Base-by-base conservation (phyloP, 2,888 invertebrate species). In the Girardia tigrina region DNA sequence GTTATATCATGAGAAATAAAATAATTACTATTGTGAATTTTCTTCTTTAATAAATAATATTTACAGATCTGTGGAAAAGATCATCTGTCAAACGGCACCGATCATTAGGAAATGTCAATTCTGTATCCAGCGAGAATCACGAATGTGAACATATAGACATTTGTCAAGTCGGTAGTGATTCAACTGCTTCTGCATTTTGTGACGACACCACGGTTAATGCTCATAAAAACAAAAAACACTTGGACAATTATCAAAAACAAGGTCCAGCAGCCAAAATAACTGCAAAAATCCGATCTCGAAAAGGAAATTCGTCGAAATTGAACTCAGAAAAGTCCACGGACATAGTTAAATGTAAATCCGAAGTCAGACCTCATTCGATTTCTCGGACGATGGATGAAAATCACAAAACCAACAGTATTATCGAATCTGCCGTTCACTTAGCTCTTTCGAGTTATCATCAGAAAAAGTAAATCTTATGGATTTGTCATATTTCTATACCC, bases 281-380 rank as follows among this genome's bases (percentile, higher is more conserved):
- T 20, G 56, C 56, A 4, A 56, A 56, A 56, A 56, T 56, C n/a
- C 56, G 56, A 8, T 56, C 56, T 12, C 56, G 56, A 20, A 4
- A 23, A 56, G 56, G 56, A 8, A 56, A 56, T 56, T 56, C 56
- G 56, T 56, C 56, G n/a, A 56, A 56, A 56, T 56, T 56, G 56
- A 56, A 23, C 4, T 8, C 56, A 56, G 56, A 56, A n/a, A 56
- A 56, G 23, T 56, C n/a, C 6, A 56, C 4, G 2, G 56, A 56
- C 4, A 20, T 23, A 12, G 23, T 8, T 6, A 36, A 36, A 36
- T 36, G 36, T 16, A 56, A 56, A 16, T 56, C 56, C 4, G 56
- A 56, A 56, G 23, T 56, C 56, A 4, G 56, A 56, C 56, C 56
- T 56, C 56, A 56, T 56, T 56, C 56, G n/a, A 56, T 56, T 20